Percentiles rank a stretch among this genome's conserved stretches.
Conservation (phyloP, 2,888 invertebrate genomes). For the Epiblema foenella region DNA sequence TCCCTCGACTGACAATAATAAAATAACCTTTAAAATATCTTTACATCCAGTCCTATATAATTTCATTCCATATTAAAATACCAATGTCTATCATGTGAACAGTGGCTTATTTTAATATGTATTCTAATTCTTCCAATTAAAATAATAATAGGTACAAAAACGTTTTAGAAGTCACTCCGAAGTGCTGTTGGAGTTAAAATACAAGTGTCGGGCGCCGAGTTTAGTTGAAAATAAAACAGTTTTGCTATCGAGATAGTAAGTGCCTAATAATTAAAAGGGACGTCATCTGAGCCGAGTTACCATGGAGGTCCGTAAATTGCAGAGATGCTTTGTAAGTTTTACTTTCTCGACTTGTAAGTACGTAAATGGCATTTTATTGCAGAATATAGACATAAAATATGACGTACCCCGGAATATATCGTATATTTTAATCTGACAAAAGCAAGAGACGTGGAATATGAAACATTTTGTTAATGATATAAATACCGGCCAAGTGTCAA, state of each 20-base stretch:
- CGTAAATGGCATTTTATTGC: neutral
- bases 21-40: too few species aligned
- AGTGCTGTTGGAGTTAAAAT: conserved; percentile 21
- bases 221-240: conserved; percentile 43
- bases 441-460: too few species aligned
- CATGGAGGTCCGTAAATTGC: conserved; percentile 44
- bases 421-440: too few species aligned
- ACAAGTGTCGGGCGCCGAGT: conserved; percentile 39
- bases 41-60: neutral
- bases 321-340: conserved; percentile 6
- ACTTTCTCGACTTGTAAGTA: neutral
- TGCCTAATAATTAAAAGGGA: conserved; percentile 54
- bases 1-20: too few species aligned
- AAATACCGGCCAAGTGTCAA: too few species aligned
- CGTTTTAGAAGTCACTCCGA: conserved; percentile 25
- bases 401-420: too few species aligned
- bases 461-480: too few species aligned
- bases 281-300: conserved; percentile 49
- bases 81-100: conserved; percentile 39
- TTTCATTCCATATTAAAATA: conserved; percentile 15
- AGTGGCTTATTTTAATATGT: conserved; percentile 36
- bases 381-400: too few species aligned
- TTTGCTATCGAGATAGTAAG: conserved; percentile 44
- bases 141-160: conserved; percentile 42
- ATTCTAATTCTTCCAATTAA: conserved; percentile 39